Evolutionary conservation across 1,140 invertebrate species (phyloP), one percentile per base, ranked within the genome.

Genomic region (Drosophila suzukii): DNA sequence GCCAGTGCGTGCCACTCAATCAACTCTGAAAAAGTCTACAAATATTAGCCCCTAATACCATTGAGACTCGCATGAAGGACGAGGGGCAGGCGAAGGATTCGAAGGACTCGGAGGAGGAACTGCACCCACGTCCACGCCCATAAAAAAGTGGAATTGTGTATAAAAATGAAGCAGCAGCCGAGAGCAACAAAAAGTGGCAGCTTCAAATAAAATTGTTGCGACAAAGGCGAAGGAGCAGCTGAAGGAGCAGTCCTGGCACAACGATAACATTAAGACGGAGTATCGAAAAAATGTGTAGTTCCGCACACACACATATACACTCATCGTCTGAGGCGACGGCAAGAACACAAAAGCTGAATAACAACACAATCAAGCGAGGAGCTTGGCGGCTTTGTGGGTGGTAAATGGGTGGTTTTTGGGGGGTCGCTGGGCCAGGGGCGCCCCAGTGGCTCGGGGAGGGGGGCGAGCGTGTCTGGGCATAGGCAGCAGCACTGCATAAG

Each of bases 31-130:
- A 89, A 89, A 89, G 77, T 90, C 79, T 89, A 91, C 83, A 91
- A 91, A 91, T 91, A 91, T 91, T 91, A 91, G 88, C 79, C 88
- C 80, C 83, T 91, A 91, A 91, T 91, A 81, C 88, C 88, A 91
- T 84, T 91, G 88, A 91, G 88, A 91, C 77, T 61, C 13, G 68
- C 60, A 76, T 70, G 76, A 88, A 78, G 80, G 80, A 89, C 78
- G 75, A 24, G 41, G 27, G 13, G 20, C 49, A 36, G 43, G 10
- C 20, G 24, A 15, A 39, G 51, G 53, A 38, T 20, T 10, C 38
- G 10, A 4, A 6, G 15, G 41, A 10, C 4, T 6, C 5, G 43
- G 17, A 12, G 43, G 30, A 65, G 34, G 34, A 36, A 62, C 8
- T 74, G 61, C 76, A 75, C 78, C 49, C 68, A 60, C 68, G 54